phyloP scores from a whole-genome alignment of 1,140 invertebrate species.

The Zaprionus lachaisei region DNA sequence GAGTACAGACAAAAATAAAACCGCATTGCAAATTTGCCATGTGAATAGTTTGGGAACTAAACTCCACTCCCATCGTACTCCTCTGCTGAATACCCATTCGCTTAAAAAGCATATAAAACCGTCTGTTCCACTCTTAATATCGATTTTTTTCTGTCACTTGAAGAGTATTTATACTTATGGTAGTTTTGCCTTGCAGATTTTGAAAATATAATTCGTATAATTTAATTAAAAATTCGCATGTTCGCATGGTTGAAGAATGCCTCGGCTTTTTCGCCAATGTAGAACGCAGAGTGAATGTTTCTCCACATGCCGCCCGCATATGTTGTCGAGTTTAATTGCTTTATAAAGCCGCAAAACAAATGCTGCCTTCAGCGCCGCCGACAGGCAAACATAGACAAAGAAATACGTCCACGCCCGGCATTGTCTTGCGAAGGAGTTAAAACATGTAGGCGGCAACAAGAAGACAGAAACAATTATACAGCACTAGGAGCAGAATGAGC shows the following conservation, averaged over 20 bases:
- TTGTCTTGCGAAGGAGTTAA: conserved; percentile 34
- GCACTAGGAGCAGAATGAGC: conserved; percentile 5
- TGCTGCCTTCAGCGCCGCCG: conserved; percentile 24
- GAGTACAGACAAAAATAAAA: not conserved
- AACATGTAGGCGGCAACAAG: conserved; percentile 29
- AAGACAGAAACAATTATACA: conserved; percentile 37
- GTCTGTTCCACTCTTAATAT: not conserved
- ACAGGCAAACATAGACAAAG: conserved; percentile 43
- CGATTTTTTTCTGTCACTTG: not conserved
- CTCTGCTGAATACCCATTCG: too few species aligned
- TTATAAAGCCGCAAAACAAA: conserved; percentile 78
- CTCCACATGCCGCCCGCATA: conserved; percentile 56
- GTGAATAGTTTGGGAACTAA: not conserved
- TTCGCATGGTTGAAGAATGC: conserved; percentile 18
- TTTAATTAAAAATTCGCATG: conserved; percentile 41
- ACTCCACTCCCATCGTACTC: not conserved
- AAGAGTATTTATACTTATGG: not conserved
- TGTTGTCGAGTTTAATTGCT: conserved; percentile 77
- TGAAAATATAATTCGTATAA: conserved; percentile 19
- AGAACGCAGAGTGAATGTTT: conserved; percentile 17
- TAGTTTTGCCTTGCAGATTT: not conserved
- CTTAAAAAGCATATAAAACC: not conserved
- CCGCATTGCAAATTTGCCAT: conserved; percentile 5
- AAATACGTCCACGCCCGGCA: conserved; percentile 33
- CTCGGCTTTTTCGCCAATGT: conserved; percentile 6